A percentile compares a stretch with the other conserved stretches of the same genome.
Evolutionary conservation across 2,113 vertebrate genomes (phyloP).

Genomic region (Lucifuga dentata): DNA sequence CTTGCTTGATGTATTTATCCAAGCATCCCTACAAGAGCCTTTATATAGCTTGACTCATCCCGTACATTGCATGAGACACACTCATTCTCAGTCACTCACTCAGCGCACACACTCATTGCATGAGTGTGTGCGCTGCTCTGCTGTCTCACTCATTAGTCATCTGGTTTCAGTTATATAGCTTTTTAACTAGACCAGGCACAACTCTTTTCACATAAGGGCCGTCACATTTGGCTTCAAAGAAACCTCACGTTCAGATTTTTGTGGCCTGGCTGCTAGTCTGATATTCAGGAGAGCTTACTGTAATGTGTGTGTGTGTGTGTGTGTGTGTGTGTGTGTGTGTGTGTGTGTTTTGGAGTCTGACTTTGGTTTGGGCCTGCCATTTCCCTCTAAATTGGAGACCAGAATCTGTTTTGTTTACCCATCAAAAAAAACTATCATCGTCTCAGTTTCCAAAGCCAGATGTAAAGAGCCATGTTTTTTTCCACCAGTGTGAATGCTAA

Average conservation of each 20-base stretch:
- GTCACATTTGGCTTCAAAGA: constrained; percentile 70
- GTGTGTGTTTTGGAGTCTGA: constrained; percentile 25
- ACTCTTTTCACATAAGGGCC: constrained; percentile 42
- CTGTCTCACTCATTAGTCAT: constrained; percentile 54
- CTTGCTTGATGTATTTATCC: too few relatives aligned
- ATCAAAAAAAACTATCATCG: constrained; percentile 31
- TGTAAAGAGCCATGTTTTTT: constrained; percentile 64
- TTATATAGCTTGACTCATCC: neutral
- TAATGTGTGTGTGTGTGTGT: too few relatives aligned
- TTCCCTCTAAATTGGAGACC: constrained; percentile 53
- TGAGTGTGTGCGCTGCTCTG: constrained; percentile 28
- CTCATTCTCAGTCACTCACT: too few relatives aligned
- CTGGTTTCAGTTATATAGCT: constrained; percentile 57
- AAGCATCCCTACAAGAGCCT: neutral
- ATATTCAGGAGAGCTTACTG: constrained; percentile 27
- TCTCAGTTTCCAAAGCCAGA: constrained; percentile 49
- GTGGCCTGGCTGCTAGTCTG: constrained; percentile 19
- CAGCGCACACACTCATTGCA: too few relatives aligned
- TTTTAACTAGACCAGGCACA: constrained; percentile 31
- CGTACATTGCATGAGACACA: neutral
- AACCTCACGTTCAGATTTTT: constrained; percentile 44
- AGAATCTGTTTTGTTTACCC: constrained; percentile 38
- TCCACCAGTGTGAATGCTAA: constrained; percentile 59
- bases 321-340: too few relatives aligned
- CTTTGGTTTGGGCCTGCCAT: constrained; percentile 39